A percentile compares a stretch with the other conserved stretches of the same genome.
phyloP scores from a whole-genome alignment of 2,888 invertebrate genomes.

The Oeneis ivallda region DNA sequence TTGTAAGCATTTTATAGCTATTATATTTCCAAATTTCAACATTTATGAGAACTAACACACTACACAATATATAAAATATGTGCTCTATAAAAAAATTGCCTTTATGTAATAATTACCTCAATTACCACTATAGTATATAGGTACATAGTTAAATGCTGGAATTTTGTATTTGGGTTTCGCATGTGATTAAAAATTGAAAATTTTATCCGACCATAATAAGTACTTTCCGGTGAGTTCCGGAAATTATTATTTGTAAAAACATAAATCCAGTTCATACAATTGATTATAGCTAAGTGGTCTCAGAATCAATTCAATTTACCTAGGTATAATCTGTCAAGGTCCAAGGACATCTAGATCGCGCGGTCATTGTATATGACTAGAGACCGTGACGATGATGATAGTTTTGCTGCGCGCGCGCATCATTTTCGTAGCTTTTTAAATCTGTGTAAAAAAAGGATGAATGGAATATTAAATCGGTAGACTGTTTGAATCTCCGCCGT shows the following conservation, averaged over 20 bases:
- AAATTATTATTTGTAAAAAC: not conserved
- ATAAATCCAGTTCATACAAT: not conserved
- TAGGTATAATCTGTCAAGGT: constrained; percentile 9
- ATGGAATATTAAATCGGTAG: too few relatives aligned
- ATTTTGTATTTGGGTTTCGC: too few relatives aligned
- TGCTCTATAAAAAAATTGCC: too few relatives aligned
- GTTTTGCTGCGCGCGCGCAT: not conserved
- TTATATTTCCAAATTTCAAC: too few relatives aligned
- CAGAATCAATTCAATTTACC: not conserved
- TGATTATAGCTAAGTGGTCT: not conserved
- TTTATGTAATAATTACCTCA: too few relatives aligned
- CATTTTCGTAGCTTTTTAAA: not conserved
- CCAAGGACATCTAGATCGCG: constrained; percentile 27
- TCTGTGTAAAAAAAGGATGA: too few relatives aligned
- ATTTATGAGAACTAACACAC: too few relatives aligned
- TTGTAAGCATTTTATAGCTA: too few relatives aligned
- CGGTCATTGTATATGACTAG: constrained; percentile 28
- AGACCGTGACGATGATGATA: constrained; percentile 19
- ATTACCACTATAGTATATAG: too few relatives aligned
- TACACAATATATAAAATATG: too few relatives aligned
- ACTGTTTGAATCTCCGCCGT: too few relatives aligned
- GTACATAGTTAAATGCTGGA: too few relatives aligned
- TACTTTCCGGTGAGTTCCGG: not conserved
- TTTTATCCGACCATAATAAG: not conserved
- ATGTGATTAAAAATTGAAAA: not conserved